These are phyloP conservation scores for Charadrius vociferus DNA, from an alignment of 2,113 vertebrate genomes.

Conservation along the genomic window DNA sequence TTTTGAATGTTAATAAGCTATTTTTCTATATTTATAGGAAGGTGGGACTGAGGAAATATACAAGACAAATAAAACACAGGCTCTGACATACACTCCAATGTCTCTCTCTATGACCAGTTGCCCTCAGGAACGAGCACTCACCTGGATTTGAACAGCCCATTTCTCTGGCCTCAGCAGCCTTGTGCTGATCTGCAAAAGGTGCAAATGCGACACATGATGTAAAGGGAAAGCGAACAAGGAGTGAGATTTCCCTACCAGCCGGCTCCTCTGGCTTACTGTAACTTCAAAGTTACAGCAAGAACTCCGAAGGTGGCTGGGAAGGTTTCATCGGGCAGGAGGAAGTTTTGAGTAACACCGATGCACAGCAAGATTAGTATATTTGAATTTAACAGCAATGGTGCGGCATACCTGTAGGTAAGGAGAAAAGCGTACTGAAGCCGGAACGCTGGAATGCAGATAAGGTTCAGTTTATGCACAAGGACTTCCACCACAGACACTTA, in stretches of 20 bases:
- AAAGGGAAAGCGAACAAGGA: background rate
- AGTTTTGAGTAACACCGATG: background rate
- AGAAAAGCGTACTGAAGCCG: background rate
- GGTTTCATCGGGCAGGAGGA: background rate
- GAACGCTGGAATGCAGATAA: fast-evolving
- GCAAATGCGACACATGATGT: background rate
- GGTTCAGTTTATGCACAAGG: background rate
- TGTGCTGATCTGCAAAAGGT: background rate
- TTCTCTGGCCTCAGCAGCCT: background rate
- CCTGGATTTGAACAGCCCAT: background rate
- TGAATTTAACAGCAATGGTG: background rate
- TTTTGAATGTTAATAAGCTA: background rate
- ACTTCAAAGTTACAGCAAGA: background rate
- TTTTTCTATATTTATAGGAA: background rate
- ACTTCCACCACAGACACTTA: background rate
- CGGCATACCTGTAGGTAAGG: background rate
- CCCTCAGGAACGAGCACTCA: background rate
- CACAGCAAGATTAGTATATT: background rate
- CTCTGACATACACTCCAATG: background rate
- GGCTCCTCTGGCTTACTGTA: background rate
- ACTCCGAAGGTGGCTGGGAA: background rate
- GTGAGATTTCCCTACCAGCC: background rate
- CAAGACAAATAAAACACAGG: background rate
- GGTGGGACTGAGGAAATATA: background rate
- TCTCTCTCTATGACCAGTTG: background rate